A percentile compares a stretch with the other conserved stretches of the same genome.
phyloP scores from a whole-genome alignment of 2,888 invertebrate species.

The Lycocerus yunnanus region DNA sequence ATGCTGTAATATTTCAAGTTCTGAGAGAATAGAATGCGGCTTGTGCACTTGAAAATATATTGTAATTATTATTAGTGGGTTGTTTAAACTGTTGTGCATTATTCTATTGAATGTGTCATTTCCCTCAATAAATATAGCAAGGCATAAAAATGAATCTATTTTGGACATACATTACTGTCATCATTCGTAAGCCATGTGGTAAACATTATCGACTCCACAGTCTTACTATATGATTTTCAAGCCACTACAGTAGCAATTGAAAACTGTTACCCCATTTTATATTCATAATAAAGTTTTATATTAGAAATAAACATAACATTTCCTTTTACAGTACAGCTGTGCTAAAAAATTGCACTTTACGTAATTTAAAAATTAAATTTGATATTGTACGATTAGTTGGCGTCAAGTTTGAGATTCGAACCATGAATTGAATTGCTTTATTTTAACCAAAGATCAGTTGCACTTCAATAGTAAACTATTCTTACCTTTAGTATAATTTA shows the following conservation, averaged over 20 bases:
- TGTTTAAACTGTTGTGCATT: slow-evolving; percentile 8
- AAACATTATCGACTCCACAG: not conserved
- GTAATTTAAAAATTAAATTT: not conserved
- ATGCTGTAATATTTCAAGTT: not conserved
- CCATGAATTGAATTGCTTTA: too few species aligned
- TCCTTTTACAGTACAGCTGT: not conserved
- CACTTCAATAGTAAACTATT: too few species aligned
- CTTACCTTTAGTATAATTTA: too few species aligned
- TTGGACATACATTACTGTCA: slow-evolving; percentile 32
- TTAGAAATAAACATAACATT: not conserved
- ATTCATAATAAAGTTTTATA: not conserved
- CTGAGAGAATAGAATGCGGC: not conserved
- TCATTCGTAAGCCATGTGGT: slow-evolving; percentile 30
- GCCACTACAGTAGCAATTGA: not conserved
- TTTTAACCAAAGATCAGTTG: too few species aligned
- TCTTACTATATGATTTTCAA: not conserved
- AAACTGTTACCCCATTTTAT: not conserved
- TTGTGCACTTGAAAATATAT: not conserved
- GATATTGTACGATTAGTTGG: too few species aligned
- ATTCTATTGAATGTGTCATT: slow-evolving; percentile 30
- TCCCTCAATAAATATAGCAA: slow-evolving; percentile 19
- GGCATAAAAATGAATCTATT: slow-evolving; percentile 27
- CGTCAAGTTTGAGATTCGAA: not conserved
- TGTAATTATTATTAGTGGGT: not conserved
- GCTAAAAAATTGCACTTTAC: not conserved